phyloP scores from a whole-genome alignment of 2,888 invertebrate species.

The Hypsopygia costalis region DNA sequence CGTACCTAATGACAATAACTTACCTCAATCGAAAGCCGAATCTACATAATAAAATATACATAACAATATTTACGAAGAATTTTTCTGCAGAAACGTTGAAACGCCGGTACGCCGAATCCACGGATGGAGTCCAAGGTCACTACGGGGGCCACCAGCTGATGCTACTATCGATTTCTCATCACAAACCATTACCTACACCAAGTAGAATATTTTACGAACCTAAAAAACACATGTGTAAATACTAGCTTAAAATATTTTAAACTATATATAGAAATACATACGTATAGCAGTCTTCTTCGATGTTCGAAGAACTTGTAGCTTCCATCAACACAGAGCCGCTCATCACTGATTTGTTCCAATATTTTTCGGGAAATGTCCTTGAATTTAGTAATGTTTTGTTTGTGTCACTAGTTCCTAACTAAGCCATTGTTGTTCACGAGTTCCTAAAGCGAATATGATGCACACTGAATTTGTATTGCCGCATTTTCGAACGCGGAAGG shows the following conservation, averaged over 20 bases:
- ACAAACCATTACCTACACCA: conserved; percentile 12
- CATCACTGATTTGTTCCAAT: conserved; percentile 34
- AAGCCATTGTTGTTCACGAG: background rate
- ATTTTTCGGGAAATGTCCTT: background rate
- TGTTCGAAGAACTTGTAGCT: conserved; percentile 50
- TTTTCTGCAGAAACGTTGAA: background rate
- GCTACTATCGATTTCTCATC: conserved; percentile 30
- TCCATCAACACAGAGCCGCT: conserved; percentile 51
- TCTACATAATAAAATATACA: background rate
- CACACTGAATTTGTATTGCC: background rate
- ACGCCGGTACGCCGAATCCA: background rate
- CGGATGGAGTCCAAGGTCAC: conserved; percentile 26
- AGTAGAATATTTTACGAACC: background rate
- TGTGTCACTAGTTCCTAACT: no score
- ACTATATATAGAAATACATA: conserved; percentile 51
- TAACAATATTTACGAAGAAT: background rate
- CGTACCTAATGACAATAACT: background rate
- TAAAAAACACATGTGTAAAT: background rate
- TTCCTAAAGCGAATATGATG: background rate
- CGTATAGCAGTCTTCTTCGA: conserved; percentile 61
- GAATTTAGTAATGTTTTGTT: background rate
- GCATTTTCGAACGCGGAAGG: conserved; percentile 8
- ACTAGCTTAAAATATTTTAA: no score
- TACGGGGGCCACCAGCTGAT: conserved; percentile 33
- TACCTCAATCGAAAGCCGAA: background rate